Evolutionary conservation across 2,888 invertebrate species (phyloP), one percentile per base, ranked within the genome.

Genomic region (Pterostichus madidus): DNA sequence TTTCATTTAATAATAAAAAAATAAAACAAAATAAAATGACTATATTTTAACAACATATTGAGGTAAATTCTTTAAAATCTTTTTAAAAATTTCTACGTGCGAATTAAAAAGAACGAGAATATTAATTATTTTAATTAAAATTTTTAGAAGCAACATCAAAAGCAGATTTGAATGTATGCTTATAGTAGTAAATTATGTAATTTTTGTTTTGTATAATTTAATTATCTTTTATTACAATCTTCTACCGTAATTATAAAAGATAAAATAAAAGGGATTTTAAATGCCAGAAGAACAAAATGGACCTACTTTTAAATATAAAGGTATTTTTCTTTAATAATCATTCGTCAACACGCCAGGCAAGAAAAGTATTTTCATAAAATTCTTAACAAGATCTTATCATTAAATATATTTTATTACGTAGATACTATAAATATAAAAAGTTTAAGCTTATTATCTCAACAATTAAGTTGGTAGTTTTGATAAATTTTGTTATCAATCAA

Each of bases 221-320:
- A 49, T 49, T 49, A 49, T 49, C 49, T 11, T 49, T 49, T 49
- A 49, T 49, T 13, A 49, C 49, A 49, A 49, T 49, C 49, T 49
- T n/a, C 49, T 5, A 49, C 49, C 13, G 49, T 49, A 49, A 49
- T 49, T 49, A 49, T 49, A 49, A 49, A 49, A 49, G 49, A 49
- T 49, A 49, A 49, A 49, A 49, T 49, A 49, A 49, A 49, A 49
- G 49, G 49, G n/a, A 44, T 24, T 44, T 49, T 49, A 49, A 49
- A 49, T 49, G 49, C n/a, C 49, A 2, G 11, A 49, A n/a, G 49
- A 8, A 49, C 49, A 49, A 49, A 49, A n/a, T 5, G 49, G 13
- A 49, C 49, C 49, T n/a, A 10, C n/a, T 13, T 49, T n/a, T n/a
- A 49, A 49, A 5, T 49, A 49, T 49, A 49, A 49, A 49, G 10